Percentiles rank a stretch among this genome's conserved stretches.
phyloP scores from a whole-genome alignment of 2,113 vertebrate genomes.

The Cyprinodon brontotheroides region DNA sequence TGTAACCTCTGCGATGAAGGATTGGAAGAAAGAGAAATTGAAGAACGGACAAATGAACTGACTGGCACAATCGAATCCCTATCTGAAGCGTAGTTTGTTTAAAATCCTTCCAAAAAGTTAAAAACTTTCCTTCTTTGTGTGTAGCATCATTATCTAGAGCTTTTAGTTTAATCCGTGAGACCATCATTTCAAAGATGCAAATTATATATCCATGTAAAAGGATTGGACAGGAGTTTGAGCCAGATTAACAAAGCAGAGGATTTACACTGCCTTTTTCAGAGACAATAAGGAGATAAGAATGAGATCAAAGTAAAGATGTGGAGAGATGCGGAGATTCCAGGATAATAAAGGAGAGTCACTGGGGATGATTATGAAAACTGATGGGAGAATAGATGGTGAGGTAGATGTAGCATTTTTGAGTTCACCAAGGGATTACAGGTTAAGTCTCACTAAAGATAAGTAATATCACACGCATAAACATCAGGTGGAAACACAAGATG shows the following conservation, averaged over 20 bases:
- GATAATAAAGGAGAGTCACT: constrained; percentile 46
- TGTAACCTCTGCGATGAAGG: neutral
- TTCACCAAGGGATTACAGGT: constrained; percentile 24
- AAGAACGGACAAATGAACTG: neutral
- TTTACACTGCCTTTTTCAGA: constrained; percentile 31
- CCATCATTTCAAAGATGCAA: constrained; percentile 33
- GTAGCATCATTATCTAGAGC: constrained; percentile 37
- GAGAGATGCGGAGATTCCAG: constrained; percentile 45
- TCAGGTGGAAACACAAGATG: constrained; percentile 18
- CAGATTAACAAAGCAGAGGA: constrained; percentile 34
- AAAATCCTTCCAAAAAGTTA: constrained; percentile 1
- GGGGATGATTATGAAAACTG: constrained; percentile 61
- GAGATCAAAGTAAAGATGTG: constrained; percentile 32
- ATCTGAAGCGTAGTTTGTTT: neutral
- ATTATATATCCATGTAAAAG: constrained; percentile 51
- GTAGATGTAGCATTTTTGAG: constrained; percentile 30
- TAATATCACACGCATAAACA: constrained; percentile 10
- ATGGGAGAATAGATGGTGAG: constrained; percentile 41
- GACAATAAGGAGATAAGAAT: constrained; percentile 41
- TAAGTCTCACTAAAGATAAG: constrained; percentile 7
- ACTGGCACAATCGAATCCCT: neutral
- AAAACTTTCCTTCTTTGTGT: neutral
- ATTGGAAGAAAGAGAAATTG: neutral
- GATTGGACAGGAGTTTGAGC: constrained; percentile 42
- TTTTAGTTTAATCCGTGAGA: constrained; percentile 12